Evolutionary conservation across 35 echinoderm and acorn worm species (phyloP), one percentile per base, ranked within the genome.

Genomic region (Apostichopus japonicus): DNA sequence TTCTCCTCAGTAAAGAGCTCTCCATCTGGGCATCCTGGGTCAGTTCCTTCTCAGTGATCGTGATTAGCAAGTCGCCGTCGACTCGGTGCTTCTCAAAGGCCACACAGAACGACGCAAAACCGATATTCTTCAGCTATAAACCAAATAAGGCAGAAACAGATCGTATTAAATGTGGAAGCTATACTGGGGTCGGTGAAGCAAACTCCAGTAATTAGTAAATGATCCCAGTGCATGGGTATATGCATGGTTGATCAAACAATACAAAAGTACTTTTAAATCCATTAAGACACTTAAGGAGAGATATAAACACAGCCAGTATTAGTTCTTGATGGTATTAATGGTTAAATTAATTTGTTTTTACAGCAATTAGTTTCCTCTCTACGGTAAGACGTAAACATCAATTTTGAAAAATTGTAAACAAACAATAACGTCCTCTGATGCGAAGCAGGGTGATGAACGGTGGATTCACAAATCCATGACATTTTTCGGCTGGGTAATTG

Each of bases 51-150:
- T 94, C 94, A 19, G 97, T 95, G 11, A 99, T 96, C 6, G 97
- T 99, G 78, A 99, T 92, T 2, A 99, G 80, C 53, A 99, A 84
- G 84, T 99, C 93, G 8, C 97, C 97, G 96, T 99, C 97, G 10
- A 99, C 97, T 79, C 90, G 93, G 90, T 99, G 91, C 33, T 92
- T 91, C 19, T 92, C 83, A 90, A 98, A 98, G 10, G 91, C 90
- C 9, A 72, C 56, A 24, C 94, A 77, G 67, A 97, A 98, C 5
- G 77, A 76, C 3, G 24, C 11, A 79, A 98, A 95, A 22, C 91
- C 90, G 80, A 76, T 81, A 33, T 92, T 92, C 77, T 92, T 92
- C 22, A 83, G 53, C 77, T 92, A 23, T 17, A 5, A 91, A 77
- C 17, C 8, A 56, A 61, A 56, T 44, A 44, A 44, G 33, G 33